Conservation (phyloP, 2,113 vertebrate genomes). For the Pao palembangensis region DNA sequence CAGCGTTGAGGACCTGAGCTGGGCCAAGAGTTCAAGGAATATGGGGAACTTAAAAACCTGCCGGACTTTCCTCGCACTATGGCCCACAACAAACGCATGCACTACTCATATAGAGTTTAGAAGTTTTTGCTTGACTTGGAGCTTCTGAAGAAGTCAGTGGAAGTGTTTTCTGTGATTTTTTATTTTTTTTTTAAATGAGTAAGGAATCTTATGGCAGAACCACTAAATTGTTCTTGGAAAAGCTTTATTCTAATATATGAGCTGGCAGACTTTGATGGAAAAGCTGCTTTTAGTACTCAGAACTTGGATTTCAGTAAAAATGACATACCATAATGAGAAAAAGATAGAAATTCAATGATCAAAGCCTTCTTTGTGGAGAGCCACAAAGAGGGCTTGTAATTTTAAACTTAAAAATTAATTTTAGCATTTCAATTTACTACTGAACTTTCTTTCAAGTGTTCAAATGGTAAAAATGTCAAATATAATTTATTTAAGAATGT, state of each 20-base stretch:
- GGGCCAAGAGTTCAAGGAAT: slow-evolving; percentile 22
- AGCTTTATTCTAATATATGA: too few species aligned
- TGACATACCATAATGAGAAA: too few species aligned
- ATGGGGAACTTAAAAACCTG: slow-evolving; percentile 24
- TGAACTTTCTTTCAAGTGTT: too few species aligned
- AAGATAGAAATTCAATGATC: too few species aligned
- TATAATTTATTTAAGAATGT: too few species aligned
- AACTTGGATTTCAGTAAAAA: neutral
- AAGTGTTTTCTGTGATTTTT: slow-evolving; percentile 30
- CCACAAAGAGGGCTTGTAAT: too few species aligned
- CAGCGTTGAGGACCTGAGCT: slow-evolving; percentile 22
- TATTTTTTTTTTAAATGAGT: slow-evolving; percentile 1
- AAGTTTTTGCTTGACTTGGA: slow-evolving; percentile 19
- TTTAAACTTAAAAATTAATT: too few species aligned
- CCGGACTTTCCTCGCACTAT: slow-evolving; percentile 26
- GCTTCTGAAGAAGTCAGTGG: slow-evolving; percentile 31
- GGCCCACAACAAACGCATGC: slow-evolving; percentile 1
- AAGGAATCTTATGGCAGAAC: slow-evolving; percentile 22
- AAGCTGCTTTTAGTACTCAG: neutral
- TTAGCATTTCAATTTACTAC: too few species aligned
- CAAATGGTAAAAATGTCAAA: too few species aligned
- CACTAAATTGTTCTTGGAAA: slow-evolving; percentile 49
- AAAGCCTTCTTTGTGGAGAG: too few species aligned
- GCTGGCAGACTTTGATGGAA: slow-evolving; percentile 13
- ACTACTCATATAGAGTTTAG: too few species aligned